Percentiles rank a stretch among this genome's conserved stretches.
These are phyloP conservation scores for Alcis repandata DNA, from an alignment of 2,888 invertebrate genomes.

Conservation along the genomic window DNA sequence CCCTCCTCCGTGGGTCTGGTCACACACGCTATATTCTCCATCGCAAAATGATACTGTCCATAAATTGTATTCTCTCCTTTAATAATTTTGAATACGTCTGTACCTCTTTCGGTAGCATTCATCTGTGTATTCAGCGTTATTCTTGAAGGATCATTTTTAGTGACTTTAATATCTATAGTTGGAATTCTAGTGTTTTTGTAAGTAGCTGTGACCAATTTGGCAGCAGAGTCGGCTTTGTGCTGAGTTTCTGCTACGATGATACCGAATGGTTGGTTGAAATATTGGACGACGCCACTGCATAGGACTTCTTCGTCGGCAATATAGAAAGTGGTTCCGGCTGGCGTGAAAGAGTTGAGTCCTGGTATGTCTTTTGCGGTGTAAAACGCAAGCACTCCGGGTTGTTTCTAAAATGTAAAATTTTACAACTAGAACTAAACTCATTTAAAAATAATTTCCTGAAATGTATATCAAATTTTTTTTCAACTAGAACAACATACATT, in stretches of 20 bases:
- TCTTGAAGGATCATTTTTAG: conserved; percentile 58
- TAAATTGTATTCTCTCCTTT: conserved; percentile 84
- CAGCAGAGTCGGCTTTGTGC: conserved; percentile 84
- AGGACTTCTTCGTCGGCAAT: conserved; percentile 70
- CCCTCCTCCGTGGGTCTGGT: conserved; percentile 90
- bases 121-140: conserved; percentile 46
- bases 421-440: too few species aligned
- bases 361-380: conserved; percentile 89
- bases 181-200: conserved; percentile 77
- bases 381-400: conserved; percentile 88
- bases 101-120: conserved; percentile 62
- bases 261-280: conserved; percentile 68
- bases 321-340: conserved; percentile 48
- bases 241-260: conserved; percentile 87
- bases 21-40: conserved; percentile 90
- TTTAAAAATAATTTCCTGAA: background rate
- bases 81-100: conserved; percentile 73
- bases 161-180: conserved; percentile 56
- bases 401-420: conserved; percentile 71
- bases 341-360: conserved; percentile 86
- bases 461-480: too few species aligned
- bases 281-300: conserved; percentile 71
- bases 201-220: conserved; percentile 83
- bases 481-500: too few species aligned
- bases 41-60: conserved; percentile 90